Evolutionary conservation across 2,113 vertebrate genomes (phyloP), one percentile per base, ranked within the genome.

Genomic region (Paramisgurnus dabryanus): DNA sequence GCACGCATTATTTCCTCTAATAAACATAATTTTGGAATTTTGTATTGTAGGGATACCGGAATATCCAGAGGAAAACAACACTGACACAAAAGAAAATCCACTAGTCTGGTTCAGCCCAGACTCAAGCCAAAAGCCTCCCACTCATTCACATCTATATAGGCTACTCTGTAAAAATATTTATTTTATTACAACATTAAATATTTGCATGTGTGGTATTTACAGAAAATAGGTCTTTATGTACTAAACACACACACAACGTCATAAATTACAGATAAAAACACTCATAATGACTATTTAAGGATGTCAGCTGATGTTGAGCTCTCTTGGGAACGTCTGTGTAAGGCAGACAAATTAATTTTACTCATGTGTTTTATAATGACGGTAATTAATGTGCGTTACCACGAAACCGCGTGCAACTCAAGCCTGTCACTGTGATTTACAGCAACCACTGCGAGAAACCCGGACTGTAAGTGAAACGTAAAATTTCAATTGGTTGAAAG

Each of bases 311-410:
- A 64, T 79, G 76, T 80, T 76, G 71, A 76, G 66, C 41, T 68
- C 80, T 58, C n/a, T 41, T 64, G 83, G 76, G 83, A 82, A 72
- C 43, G 34, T 82, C 80, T 82, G 22, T 69, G 72, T 71, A 45
- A 74, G 15, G 80, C 40, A 85, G 81, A 91, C 82, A 83, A 86
- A 89, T 83, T 43, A 67, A 67, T 72, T 73, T 66, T n/a, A 22
- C 67, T 58, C 86, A 81, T 84, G 85, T 76, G 70, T 70, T 71
- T 82, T 73, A 79, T 80, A 85, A 83, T 92, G 88, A 88, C 88
- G 87, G 86, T 86, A 91, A 92, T 91, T 91, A 91, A 86, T 84
- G 85, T 68, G 87, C 75, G 45, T 88, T 85, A 87, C 83, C 57
- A 78, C 68, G 74, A 34, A 80, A 72, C 67, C 65, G 34, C 67